A percentile compares a stretch with the other conserved stretches of the same genome.
phyloP scores from a whole-genome alignment of 2,113 vertebrate genomes.

The Picathartes gymnocephalus region DNA sequence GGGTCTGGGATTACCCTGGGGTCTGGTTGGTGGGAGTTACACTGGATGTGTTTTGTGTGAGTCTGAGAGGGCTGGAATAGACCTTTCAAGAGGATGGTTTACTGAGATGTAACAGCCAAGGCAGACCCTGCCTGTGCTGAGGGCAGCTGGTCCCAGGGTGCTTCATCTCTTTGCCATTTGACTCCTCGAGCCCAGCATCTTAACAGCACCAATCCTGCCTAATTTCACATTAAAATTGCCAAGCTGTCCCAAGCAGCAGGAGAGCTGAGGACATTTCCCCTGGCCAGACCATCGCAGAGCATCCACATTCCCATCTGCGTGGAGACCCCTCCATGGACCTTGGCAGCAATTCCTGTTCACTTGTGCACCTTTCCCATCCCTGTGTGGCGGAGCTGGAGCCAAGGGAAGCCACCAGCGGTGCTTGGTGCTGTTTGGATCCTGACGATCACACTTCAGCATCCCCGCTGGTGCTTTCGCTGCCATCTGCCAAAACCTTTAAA shows the following conservation, averaged over 20 bases:
- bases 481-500: background rate
- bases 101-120: background rate
- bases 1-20: too few relatives aligned
- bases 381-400: background rate
- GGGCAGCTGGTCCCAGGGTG: background rate
- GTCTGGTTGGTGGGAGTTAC: too few relatives aligned
- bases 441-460: background rate
- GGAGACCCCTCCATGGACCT: background rate
- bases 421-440: background rate
- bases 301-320: background rate
- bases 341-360: background rate
- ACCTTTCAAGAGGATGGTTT: fast-evolving
- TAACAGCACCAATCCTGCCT: fast-evolving
- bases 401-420: fast-evolving
- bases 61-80: background rate
- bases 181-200: fast-evolving
- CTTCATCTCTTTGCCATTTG: background rate
- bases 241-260: background rate
- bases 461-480: fast-evolving
- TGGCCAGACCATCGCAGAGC: background rate
- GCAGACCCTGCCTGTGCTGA: background rate
- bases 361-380: background rate
- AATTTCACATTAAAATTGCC: fast-evolving
- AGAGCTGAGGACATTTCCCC: background rate
- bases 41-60: background rate